Base-by-base conservation (phyloP, 2,888 invertebrate species). In the Netelia virgata region DNA sequence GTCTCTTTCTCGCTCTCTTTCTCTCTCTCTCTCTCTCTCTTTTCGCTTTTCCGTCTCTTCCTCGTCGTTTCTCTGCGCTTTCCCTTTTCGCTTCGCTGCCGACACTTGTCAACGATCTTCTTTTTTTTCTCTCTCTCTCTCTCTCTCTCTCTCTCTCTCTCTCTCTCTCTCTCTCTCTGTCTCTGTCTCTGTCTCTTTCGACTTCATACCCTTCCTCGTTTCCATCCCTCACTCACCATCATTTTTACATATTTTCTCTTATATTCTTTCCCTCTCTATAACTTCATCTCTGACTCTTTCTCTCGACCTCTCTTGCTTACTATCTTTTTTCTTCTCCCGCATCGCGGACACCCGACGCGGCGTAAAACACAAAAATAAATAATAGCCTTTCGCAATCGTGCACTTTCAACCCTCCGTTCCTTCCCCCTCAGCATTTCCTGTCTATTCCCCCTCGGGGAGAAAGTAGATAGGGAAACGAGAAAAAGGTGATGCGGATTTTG, bases 321-420 rank as follows among this genome's bases (percentile, higher is more conserved):
- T n/a, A n/a, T 53, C n/a, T 57, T 66, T 63, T 83, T 78, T 77
- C 78, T 78, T 68, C 83, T 82, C 81, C 82, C 84, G 72, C 86
- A 70, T 83, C 82, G 74, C 57, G 77, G 72, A 82, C 79, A 83
- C 68, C 84, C 84, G 88, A 88, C 78, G 70, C 87, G 79, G 87
- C 86, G 88, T 87, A 89, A 91, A 90, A 91, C 89, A 88, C 88
- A 90, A 90, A 91, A 91, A 91, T 90, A 90, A 91, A 91, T 91
- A 91, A 91, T 88, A 88, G 90, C 90, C 88, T 86, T 84, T 86
- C 83, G 14, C 83, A 82, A 55, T 72, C 63, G 41, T 64, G 70
- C 69, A 70, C 61, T 61, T 16, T 70, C 41, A 16, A 69, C 64
- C 47, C 76, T 18, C 11, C n/a, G n/a, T n/a, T n/a, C n/a, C n/a